phyloP scores from a whole-genome alignment of 2,113 vertebrate genomes.

The Erinaceus europaeus region DNA sequence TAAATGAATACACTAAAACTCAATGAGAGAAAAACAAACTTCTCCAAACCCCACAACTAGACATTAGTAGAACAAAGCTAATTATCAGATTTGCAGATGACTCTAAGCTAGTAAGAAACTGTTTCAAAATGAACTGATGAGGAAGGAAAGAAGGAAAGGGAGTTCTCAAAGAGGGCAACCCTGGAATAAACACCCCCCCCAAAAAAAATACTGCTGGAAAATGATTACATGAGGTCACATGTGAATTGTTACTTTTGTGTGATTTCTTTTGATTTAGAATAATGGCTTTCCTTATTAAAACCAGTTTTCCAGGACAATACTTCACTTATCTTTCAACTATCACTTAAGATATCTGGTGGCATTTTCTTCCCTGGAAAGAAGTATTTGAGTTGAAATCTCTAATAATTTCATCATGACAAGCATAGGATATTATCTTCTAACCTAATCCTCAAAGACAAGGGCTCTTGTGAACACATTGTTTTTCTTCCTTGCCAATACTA shows the following conservation, averaged over 20 bases:
- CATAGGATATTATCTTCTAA: no score
- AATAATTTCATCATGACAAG: rapidly evolving
- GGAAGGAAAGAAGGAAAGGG: neutral
- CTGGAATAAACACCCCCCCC: neutral
- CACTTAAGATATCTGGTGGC: neutral
- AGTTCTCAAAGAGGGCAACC: rapidly evolving
- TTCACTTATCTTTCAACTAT: neutral
- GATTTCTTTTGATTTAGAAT: neutral
- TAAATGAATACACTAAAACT: neutral
- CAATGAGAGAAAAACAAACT: neutral
- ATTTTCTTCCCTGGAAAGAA: neutral
- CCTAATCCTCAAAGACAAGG: neutral
- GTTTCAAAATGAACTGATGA: neutral
- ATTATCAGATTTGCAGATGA: neutral
- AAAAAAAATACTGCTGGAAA: neutral
- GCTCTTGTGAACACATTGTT: neutral
- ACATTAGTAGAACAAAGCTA: neutral
- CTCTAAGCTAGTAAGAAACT: neutral
- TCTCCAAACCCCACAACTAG: neutral
- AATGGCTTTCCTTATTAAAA: neutral
- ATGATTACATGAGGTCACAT: neutral
- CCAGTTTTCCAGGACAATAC: neutral
- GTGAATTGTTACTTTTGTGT: neutral
- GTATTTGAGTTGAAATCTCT: neutral
- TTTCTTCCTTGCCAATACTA: neutral